Conservation (phyloP, 2,888 invertebrate genomes). For the Athrips mouffetella region DNA sequence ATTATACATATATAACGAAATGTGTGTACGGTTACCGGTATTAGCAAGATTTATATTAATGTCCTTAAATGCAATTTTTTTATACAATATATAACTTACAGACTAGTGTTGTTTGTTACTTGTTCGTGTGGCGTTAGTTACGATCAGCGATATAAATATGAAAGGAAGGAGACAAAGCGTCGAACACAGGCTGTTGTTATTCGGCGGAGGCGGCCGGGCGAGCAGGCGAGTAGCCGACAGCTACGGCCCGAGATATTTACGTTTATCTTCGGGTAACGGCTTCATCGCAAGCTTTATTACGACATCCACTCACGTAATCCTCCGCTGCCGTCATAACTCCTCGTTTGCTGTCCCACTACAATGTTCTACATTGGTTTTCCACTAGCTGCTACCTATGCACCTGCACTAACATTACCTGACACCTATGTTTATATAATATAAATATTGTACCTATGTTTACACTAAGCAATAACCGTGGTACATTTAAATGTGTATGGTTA, state of each 20-base stretch:
- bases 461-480: neutral
- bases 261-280: slow-evolving; percentile 78
- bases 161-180: slow-evolving; percentile 39
- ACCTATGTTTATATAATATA: no score
- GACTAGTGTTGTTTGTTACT: neutral
- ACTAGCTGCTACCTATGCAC: slow-evolving; percentile 42
- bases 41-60: no score
- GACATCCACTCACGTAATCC: slow-evolving; percentile 79
- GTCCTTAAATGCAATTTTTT: no score
- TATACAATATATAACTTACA: no score
- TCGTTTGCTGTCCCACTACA: slow-evolving; percentile 72
- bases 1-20: no score
- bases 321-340: slow-evolving; percentile 75
- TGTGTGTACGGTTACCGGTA: no score
- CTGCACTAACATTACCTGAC: slow-evolving; percentile 33
- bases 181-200: slow-evolving; percentile 25
- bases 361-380: slow-evolving; percentile 67
- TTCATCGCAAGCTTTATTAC: slow-evolving; percentile 79
- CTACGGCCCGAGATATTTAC: slow-evolving; percentile 72
- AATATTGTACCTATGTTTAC: no score
- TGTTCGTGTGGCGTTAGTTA: slow-evolving; percentile 31
- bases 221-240: slow-evolving; percentile 45
- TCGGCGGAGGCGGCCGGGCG: slow-evolving; percentile 34
- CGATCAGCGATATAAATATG: slow-evolving; percentile 40
- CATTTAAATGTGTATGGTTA: neutral